Conservation (phyloP, 2,888 invertebrate genomes). For the Protula sp. region DNA sequence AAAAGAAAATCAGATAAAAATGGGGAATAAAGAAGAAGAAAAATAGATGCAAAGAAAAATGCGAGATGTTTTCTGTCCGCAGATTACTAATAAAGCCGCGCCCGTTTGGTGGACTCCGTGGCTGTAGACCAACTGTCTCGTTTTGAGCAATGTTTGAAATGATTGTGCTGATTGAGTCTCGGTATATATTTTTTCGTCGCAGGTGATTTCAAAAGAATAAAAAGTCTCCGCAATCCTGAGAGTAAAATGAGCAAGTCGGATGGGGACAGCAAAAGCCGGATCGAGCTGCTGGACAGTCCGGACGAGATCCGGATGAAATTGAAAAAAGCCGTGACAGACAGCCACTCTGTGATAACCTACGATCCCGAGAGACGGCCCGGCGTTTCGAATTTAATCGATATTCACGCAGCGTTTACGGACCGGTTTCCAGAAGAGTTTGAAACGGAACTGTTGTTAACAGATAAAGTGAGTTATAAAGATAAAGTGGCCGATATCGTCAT, state of each 20-base stretch:
- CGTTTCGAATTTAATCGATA: slow-evolving; percentile 79
- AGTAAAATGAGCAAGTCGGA: slow-evolving; percentile 99
- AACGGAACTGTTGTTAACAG: slow-evolving; percentile 60
- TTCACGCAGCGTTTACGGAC: slow-evolving; percentile 72
- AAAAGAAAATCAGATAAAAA: no score
- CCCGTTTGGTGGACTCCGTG: no score
- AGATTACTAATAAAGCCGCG: no score
- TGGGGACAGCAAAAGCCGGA: slow-evolving; percentile 68
- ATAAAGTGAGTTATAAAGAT: slow-evolving; percentile 75
- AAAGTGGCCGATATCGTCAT: slow-evolving; percentile 69
- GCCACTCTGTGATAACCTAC: slow-evolving; percentile 70
- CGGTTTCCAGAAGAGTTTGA: slow-evolving; percentile 65
- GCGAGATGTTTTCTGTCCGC: no score
- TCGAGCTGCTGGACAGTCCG: slow-evolving; percentile 72
- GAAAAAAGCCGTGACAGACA: slow-evolving; percentile 84
- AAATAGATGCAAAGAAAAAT: no score
- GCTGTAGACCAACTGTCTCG: no score
- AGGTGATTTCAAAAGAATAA: slow-evolving; percentile 58
- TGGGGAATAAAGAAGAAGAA: no score
- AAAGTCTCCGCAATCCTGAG: slow-evolving; percentile 76
- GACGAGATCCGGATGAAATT: slow-evolving; percentile 68
- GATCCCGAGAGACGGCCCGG: slow-evolving; percentile 76
- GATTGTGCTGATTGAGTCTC: no score
- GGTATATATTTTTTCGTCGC: slow-evolving; percentile 6
- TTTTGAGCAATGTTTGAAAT: no score